phyloP scores from a whole-genome alignment of 2,113 vertebrate species.

The Ploceus nigricollis region DNA sequence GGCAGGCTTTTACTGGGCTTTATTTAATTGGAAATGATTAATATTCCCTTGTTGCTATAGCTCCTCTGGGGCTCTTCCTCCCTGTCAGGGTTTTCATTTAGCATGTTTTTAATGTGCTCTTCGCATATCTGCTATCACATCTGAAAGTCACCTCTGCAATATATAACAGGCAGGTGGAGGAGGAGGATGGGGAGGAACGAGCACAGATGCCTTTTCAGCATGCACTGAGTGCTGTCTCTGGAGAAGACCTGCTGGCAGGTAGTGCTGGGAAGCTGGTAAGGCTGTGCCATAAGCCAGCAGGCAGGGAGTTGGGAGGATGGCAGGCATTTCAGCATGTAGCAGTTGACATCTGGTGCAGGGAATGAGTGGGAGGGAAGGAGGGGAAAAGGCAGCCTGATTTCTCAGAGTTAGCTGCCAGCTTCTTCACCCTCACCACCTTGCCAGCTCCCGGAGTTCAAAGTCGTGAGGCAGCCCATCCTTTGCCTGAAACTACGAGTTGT shows the following conservation, averaged over 20 bases:
- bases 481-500: neutral
- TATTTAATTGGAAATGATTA: neutral
- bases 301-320: neutral
- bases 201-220: neutral
- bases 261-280: neutral
- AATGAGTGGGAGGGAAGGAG: neutral
- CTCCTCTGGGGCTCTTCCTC: neutral
- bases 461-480: neutral
- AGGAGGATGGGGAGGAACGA: neutral
- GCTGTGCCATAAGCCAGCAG: neutral
- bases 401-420: neutral
- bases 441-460: neutral
- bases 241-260: neutral
- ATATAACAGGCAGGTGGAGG: neutral
- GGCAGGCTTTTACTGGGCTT: neutral
- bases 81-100: neutral
- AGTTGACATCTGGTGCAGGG: constrained; percentile 28
- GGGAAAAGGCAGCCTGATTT: neutral
- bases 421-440: neutral
- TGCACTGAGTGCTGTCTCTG: neutral
- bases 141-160: neutral
- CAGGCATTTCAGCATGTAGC: neutral
- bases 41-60: neutral
- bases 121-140: neutral
- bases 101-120: neutral